Evolutionary conservation across 2,888 invertebrate species (phyloP).

Genomic region (Drosophila rubida): DNA sequence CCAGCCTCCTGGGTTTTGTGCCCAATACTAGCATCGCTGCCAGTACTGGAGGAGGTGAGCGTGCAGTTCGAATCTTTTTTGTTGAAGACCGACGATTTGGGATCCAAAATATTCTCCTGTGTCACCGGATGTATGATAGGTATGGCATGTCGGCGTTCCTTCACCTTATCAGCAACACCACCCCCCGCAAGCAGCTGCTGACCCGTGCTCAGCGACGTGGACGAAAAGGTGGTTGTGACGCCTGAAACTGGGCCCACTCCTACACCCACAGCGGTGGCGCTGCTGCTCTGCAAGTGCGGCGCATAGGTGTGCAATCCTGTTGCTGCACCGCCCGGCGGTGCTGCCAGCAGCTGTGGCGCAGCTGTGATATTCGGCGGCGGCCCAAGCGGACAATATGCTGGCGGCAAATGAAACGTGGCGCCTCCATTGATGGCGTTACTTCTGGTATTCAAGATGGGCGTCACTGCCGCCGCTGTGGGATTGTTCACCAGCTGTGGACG

Average conservation of each 20-base stretch:
- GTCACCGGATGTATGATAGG: slow-evolving; percentile 83
- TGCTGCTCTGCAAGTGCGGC: slow-evolving; percentile 49
- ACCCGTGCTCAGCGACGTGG: slow-evolving; percentile 26
- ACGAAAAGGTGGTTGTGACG: slow-evolving; percentile 35
- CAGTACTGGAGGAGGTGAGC: slow-evolving; percentile 55
- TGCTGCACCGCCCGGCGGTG: slow-evolving; percentile 11
- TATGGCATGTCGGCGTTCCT: slow-evolving; percentile 80
- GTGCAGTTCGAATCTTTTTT: slow-evolving; percentile 63
- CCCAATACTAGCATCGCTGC: slow-evolving; percentile 52
- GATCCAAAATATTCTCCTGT: slow-evolving; percentile 78
- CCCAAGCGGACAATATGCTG: slow-evolving; percentile 69
- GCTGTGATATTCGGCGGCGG: slow-evolving; percentile 44
- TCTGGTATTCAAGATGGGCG: slow-evolving; percentile 60
- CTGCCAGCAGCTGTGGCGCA: slow-evolving; percentile 52
- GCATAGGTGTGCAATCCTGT: slow-evolving; percentile 56
- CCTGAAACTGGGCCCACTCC: slow-evolving; percentile 21
- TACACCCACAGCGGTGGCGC: slow-evolving; percentile 32
- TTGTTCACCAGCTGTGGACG: slow-evolving; percentile 61
- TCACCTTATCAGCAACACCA: slow-evolving; percentile 50
- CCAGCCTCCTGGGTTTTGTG: slow-evolving; percentile 46
- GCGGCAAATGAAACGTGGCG: slow-evolving; percentile 64
- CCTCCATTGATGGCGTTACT: slow-evolving; percentile 64
- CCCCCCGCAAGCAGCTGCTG: slow-evolving; percentile 5
- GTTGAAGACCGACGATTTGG: slow-evolving; percentile 60
- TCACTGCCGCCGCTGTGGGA: slow-evolving; percentile 35